Evolutionary conservation across 2,113 vertebrate species (phyloP), one percentile per base, ranked within the genome.

Genomic region (Eleginops maclovinus): DNA sequence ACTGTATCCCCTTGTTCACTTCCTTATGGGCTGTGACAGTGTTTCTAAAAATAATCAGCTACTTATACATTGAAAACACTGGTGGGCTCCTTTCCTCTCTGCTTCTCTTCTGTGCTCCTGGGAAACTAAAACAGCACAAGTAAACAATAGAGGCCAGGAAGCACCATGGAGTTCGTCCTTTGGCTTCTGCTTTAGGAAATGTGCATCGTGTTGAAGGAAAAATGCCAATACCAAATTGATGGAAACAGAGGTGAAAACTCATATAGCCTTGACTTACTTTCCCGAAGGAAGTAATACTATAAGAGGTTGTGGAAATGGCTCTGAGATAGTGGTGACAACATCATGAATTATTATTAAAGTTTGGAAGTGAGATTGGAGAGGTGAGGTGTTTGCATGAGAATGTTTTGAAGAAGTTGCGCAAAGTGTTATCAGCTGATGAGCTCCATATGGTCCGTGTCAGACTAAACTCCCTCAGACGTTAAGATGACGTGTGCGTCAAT

Each of bases 21-120:
- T 89, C 81, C 63, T 83, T 6, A 0, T 7, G 40, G 75, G 77
- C 79, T 61, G 58, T 49, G 60, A 75, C 62, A n/a, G 62, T 13
- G 62, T 74, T 88, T 87, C 86, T 72, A 74, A 88, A 92, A 87
- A 86, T 84, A 86, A 84, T 79, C 81, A 40, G 17, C 73, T 61
- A 49, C 64, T 83, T 63, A 43, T 69, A 68, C 28, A 54, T 31
- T 67, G 72, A 80, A 86, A 79, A 81, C 74, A 72, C 24, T 77
- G 61, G 74, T 43, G 62, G n/a, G 50, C 55, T 63, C 49, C 56
- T 61, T 75, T 65, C 65, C 59, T 62, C 53, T 68, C 59, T 60
- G 26, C 61, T 44, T 47, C 69, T 82, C 68, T 75, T 66, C 65
- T 69, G 40, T 49, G 49, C 55, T 87, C 69, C 66, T 73, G 78